Evolutionary conservation across 1,140 invertebrate genomes (phyloP), one percentile per base, ranked within the genome.

Genomic region (Helicoverpa zea): DNA sequence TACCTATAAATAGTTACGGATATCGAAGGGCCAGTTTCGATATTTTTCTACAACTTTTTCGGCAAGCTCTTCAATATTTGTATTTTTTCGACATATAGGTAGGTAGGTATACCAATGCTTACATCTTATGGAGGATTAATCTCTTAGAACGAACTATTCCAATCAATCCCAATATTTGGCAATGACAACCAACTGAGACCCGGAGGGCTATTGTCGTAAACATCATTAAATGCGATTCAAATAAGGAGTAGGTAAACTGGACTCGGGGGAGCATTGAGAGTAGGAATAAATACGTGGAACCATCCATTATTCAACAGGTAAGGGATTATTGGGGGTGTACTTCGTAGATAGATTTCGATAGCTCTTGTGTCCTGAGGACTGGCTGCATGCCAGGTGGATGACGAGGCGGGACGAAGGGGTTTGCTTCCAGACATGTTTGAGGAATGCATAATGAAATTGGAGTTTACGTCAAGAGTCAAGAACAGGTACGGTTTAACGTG

Each of bases 301-400:
- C 74, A 86, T 86, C 58, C 79, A 83, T 87, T 85, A 86, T 84
- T 85, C 87, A 88, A 87, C 84, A 89, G 86, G 85, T 87, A 84
- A 81, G 63, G 56, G 63, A 61, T 82, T 80, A 83, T 81, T 74
- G 73, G 70, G 82, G 72, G 74, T 80, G 77, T 79, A 80, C 72
- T 64, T 76, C 68, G 76, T 64, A 86, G 81, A 87, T 84, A 84
- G 82, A 85, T 83, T 83, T 79, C 80, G 83, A 83, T 83, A 74
- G 81, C 68, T 68, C 72, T 83, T 68, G 47, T 85, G 75, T 54
- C 81, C 83, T 59, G 79, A 72, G 64, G 58, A 43, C 80, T 87
- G 85, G 85, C 84, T 23, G n/a, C 52, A 63, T 43, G 83, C 86
- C 86, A 87, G 68, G 56, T 13, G 43, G 13, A 43, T 73, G 54